Evolutionary conservation across 1,140 invertebrate species (phyloP).

Genomic region (Acromyrmex echinatior): DNA sequence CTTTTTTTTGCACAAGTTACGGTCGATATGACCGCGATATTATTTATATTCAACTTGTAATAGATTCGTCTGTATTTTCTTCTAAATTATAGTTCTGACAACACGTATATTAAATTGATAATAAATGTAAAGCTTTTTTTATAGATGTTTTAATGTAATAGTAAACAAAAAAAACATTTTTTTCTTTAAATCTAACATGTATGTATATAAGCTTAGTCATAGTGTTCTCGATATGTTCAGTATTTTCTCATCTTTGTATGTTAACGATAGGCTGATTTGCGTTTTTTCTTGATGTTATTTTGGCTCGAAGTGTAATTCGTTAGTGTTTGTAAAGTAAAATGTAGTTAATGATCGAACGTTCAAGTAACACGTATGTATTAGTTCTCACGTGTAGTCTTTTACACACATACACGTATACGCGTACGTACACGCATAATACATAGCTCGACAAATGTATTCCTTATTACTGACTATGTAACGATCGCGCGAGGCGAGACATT

Average conservation of each 20-base stretch:
- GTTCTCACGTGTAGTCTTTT: neutral
- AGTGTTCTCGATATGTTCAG: neutral
- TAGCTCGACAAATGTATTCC: constrained; percentile 54
- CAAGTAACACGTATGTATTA: constrained; percentile 53
- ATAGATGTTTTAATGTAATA: too few species aligned
- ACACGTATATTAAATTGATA: neutral
- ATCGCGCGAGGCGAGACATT: constrained; percentile 42
- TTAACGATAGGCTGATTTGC: neutral
- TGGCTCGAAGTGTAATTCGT: neutral
- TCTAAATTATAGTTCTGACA: neutral
- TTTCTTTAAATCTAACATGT: neutral
- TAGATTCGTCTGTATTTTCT: neutral
- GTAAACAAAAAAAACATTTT: neutral
- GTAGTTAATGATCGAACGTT: constrained; percentile 51
- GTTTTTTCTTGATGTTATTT: constrained; percentile 45
- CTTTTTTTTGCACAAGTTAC: constrained; percentile 15
- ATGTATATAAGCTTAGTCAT: too few species aligned
- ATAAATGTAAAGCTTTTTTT: neutral
- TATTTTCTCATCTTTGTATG: constrained; percentile 1
- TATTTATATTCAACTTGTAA: constrained; percentile 18
- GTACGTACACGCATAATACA: neutral
- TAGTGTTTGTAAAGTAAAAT: constrained; percentile 69
- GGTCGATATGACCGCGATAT: neutral
- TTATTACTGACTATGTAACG: constrained; percentile 50
- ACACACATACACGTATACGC: neutral